phyloP scores from a whole-genome alignment of 2,888 invertebrate genomes.

The Drosophila gaucha region DNA sequence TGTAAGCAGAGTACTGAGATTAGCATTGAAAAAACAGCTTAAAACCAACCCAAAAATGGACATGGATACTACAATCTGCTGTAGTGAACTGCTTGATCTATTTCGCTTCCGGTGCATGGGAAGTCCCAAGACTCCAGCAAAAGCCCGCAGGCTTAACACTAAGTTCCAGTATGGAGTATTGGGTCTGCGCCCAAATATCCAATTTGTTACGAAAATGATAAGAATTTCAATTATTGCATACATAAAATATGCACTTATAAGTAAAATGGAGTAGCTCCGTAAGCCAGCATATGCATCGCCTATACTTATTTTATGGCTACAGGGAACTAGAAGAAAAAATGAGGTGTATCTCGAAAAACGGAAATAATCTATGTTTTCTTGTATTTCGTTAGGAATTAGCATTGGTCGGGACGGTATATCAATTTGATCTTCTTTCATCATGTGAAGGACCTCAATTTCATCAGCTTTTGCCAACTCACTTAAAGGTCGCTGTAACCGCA shows the following conservation, averaged over 20 bases:
- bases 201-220: not conserved
- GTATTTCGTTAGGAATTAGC: fast-evolving
- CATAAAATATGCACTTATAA: constrained; percentile 24
- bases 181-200: not conserved
- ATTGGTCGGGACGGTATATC: constrained; percentile 12
- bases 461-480: not conserved
- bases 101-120: constrained; percentile 11
- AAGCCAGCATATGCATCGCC: constrained; percentile 11
- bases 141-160: constrained; percentile 22
- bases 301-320: constrained; percentile 16
- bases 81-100: constrained; percentile 6
- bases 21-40: constrained; percentile 34
- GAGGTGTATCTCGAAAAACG: not conserved
- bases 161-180: not conserved
- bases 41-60: constrained; percentile 32
- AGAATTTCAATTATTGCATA: constrained; percentile 19
- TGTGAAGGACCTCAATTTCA: not conserved
- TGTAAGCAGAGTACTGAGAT: constrained; percentile 35
- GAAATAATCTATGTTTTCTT: not conserved
- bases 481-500: not conserved
- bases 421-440: not conserved
- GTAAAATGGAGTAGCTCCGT: constrained; percentile 1
- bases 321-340: constrained; percentile 37
- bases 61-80: constrained; percentile 29
- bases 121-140: constrained; percentile 34